These are phyloP conservation scores for Dendrolimus houi DNA, from an alignment of 2,888 invertebrate species.

Conservation along the genomic window DNA sequence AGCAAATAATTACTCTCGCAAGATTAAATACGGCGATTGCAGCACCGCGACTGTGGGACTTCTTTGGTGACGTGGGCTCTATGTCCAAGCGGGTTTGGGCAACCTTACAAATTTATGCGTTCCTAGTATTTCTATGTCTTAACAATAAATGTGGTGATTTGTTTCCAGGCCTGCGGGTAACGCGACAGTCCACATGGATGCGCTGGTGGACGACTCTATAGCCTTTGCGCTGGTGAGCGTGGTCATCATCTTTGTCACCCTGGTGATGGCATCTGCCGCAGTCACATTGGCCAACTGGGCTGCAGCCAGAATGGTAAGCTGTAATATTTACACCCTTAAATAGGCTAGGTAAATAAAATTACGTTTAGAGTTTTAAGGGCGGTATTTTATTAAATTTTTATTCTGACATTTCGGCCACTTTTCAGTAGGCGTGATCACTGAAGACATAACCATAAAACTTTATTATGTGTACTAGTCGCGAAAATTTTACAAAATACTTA, in stretches of 20 bases:
- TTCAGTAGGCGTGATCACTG: too few species aligned
- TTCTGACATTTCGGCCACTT: too few species aligned
- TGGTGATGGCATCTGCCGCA: slow-evolving; percentile 65
- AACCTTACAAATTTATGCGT: too few species aligned
- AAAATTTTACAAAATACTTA: not conserved
- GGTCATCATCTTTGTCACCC: slow-evolving; percentile 63
- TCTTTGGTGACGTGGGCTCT: too few species aligned
- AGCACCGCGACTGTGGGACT: too few species aligned
- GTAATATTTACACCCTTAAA: not conserved
- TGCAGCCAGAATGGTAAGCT: slow-evolving; percentile 60
- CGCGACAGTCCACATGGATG: slow-evolving; percentile 63
- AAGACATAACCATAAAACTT: too few species aligned
- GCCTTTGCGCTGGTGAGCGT: slow-evolving; percentile 70
- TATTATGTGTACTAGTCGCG: too few species aligned
- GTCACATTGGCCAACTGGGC: slow-evolving; percentile 74
- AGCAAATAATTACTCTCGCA: too few species aligned
- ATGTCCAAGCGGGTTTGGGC: too few species aligned
- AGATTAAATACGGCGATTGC: too few species aligned
- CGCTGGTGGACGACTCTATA: slow-evolving; percentile 68
- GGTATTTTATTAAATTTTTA: too few species aligned
- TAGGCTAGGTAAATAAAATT: not conserved
- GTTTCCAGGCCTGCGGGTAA: slow-evolving; percentile 50
- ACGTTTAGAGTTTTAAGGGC: not conserved
- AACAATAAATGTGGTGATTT: not conserved
- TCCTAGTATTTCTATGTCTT: too few species aligned